Evolutionary conservation across 2,888 invertebrate genomes (phyloP).

Genomic region (Lottia scabra): DNA sequence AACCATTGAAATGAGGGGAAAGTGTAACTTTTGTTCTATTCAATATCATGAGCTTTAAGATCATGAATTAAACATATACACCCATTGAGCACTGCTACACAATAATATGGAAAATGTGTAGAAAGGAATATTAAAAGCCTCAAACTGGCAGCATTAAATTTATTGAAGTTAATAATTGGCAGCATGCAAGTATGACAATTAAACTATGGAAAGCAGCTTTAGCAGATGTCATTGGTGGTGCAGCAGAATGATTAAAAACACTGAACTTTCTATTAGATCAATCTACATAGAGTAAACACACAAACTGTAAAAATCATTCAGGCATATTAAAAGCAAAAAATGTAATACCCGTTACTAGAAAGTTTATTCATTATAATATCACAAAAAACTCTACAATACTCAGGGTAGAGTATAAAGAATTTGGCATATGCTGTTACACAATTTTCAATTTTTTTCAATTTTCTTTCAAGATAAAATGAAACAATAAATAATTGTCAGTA

Average conservation of each 20-base stretch:
- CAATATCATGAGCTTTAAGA: not conserved
- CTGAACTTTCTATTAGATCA: not conserved
- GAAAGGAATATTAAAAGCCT: not conserved
- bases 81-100: not conserved
- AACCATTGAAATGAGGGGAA: conserved; percentile 3
- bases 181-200: not conserved
- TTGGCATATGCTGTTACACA: no score
- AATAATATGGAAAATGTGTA: not conserved
- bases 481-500: no score
- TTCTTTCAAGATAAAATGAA: no score
- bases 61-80: conserved; percentile 4
- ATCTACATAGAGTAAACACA: not conserved
- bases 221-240: conserved; percentile 4
- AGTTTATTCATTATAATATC: no score
- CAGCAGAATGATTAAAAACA: not conserved
- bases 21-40: not conserved
- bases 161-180: not conserved
- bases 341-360: no score
- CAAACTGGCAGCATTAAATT: not conserved
- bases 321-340: not conserved
- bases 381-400: no score
- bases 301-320: not conserved
- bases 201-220: not conserved
- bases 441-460: no score
- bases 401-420: no score